Percentiles rank a stretch among this genome's conserved stretches.
Evolutionary conservation across 2,113 vertebrate genomes (phyloP).

Genomic region (Delphinus delphis): DNA sequence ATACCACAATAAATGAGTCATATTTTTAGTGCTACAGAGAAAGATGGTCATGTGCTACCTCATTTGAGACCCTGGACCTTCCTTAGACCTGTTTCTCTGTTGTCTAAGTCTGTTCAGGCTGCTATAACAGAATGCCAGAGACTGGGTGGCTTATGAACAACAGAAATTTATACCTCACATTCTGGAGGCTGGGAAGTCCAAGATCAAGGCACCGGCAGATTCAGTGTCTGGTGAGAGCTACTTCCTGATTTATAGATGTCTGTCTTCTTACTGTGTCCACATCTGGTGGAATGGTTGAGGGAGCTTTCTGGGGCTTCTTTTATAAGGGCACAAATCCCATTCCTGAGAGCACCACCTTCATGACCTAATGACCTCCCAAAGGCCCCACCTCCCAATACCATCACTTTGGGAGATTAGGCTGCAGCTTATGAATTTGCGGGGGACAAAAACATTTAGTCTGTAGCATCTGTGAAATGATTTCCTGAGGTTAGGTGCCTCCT

Average conservation of each 20-base stretch:
- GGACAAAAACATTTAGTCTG: not conserved
- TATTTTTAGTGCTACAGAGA: not conserved
- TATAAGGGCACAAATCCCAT: not conserved
- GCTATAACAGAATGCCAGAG: not conserved
- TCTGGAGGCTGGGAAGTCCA: not conserved
- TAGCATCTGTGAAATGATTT: not conserved
- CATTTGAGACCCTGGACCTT: not conserved
- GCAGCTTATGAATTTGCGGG: not conserved
- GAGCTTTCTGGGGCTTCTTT: not conserved
- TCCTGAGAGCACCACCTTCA: not conserved
- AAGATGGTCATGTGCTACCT: not conserved
- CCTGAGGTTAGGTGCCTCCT: not conserved
- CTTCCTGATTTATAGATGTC: not conserved
- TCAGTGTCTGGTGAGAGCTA: not conserved
- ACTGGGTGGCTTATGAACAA: not conserved
- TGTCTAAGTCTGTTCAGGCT: not conserved
- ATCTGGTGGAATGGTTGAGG: not conserved
- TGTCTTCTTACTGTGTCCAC: not conserved
- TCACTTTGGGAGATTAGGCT: not conserved
- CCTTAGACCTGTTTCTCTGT: not conserved
- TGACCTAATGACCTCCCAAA: not conserved
- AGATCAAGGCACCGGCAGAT: not conserved
- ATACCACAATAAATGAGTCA: not conserved
- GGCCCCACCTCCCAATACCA: not conserved
- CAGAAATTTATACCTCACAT: not conserved